These are phyloP conservation scores for Synanthedon tipuliformis DNA, from an alignment of 2,888 invertebrate species.

Conservation along the genomic window DNA sequence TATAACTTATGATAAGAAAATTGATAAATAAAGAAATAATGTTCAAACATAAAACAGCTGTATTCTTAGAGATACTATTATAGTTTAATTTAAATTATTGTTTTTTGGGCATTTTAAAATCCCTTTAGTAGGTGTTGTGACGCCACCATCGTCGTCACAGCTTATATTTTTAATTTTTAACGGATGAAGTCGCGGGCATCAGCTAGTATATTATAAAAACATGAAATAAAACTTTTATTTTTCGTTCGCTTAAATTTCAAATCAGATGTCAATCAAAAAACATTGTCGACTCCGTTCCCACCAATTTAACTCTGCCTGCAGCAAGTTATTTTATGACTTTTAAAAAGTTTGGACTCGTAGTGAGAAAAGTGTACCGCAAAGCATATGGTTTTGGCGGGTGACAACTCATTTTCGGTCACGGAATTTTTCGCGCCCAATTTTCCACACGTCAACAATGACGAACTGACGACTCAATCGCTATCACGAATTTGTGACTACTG, in stretches of 20 bases:
- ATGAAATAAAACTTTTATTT: no score
- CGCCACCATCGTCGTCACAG: no score
- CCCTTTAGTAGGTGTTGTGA: no score
- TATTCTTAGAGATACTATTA: no score
- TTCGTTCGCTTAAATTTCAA: background rate
- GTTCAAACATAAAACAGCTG: no score
- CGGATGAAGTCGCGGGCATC: background rate
- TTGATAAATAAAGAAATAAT: no score
- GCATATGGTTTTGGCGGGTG: slow-evolving; percentile 54
- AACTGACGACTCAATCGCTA: slow-evolving; percentile 56
- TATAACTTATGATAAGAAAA: no score
- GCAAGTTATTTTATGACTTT: slow-evolving; percentile 20
- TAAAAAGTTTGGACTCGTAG: slow-evolving; percentile 28
- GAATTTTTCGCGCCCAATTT: slow-evolving; percentile 59
- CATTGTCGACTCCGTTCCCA: background rate
- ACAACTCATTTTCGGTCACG: slow-evolving; percentile 45
- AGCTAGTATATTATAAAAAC: background rate
- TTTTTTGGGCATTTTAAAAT: no score
- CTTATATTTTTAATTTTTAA: background rate
- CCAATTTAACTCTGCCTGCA: slow-evolving; percentile 17
- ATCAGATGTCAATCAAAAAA: background rate
- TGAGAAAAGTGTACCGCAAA: slow-evolving; percentile 45
- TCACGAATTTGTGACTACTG: slow-evolving; percentile 6
- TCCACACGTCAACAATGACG: slow-evolving; percentile 53
- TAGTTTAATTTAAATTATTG: no score